Conservation (phyloP, 2,797 vertebrate genomes). For the Champsocephalus gunnari region DNA sequence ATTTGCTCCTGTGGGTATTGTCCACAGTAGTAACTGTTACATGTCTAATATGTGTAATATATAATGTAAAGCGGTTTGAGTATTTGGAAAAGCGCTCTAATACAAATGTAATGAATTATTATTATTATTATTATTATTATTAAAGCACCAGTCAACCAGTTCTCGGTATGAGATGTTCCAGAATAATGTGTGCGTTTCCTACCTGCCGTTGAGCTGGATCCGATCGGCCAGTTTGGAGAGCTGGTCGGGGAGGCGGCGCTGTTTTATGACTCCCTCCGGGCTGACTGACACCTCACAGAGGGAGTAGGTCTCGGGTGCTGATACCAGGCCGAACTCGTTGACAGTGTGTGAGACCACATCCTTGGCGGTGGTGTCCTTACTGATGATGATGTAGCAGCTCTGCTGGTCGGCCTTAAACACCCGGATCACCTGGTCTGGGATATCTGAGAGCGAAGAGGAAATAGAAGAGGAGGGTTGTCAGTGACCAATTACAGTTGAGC, state of each 20-base stretch:
- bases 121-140: no score
- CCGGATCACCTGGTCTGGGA: conserved; percentile 96
- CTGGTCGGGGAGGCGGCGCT: conserved; percentile 94
- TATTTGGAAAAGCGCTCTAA: no score
- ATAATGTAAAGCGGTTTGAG: no score
- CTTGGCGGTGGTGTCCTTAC: conserved; percentile 96
- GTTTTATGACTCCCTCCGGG: conserved; percentile 95
- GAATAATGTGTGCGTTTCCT: conserved; percentile 10
- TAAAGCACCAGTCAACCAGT: no score
- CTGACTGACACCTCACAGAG: conserved; percentile 96
- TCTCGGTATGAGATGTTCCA: not conserved
- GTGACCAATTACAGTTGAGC: not conserved
- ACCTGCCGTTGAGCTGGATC: conserved; percentile 97
- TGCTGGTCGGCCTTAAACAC: conserved; percentile 98
- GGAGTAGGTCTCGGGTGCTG: conserved; percentile 90
- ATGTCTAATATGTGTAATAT: no score
- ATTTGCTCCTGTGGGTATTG: no score
- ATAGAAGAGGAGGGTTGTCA: conserved; percentile 1
- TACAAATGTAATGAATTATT: no score
- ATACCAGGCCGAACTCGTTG: conserved; percentile 91
- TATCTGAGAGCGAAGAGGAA: conserved; percentile 81
- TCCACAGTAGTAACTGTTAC: no score
- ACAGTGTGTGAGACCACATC: conserved; percentile 93
- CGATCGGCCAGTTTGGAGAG: conserved; percentile 96
- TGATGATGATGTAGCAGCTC: conserved; percentile 98